Percentiles rank a stretch among this genome's conserved stretches.
Evolutionary conservation across 2,888 invertebrate genomes (phyloP).

Genomic region (Orgyia antiqua): DNA sequence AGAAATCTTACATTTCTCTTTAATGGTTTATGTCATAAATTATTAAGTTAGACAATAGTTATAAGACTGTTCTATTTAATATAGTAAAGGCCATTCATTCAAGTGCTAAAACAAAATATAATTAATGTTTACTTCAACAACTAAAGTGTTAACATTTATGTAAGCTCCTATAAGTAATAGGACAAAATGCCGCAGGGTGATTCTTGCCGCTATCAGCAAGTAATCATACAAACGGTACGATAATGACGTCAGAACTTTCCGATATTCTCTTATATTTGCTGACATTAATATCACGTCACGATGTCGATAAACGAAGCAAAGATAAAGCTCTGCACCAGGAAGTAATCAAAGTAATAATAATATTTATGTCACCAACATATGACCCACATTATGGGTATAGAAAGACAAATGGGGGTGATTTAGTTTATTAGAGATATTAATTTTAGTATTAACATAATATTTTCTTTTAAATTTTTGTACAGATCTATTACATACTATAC

Average conservation of each 20-base stretch:
- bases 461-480: too few species aligned
- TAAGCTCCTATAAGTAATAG: slow-evolving; percentile 50
- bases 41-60: too few species aligned
- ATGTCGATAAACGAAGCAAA: slow-evolving; percentile 23
- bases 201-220: slow-evolving; percentile 43
- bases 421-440: neutral
- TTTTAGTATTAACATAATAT: slow-evolving; percentile 2
- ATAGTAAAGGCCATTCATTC: too few species aligned
- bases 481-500: too few species aligned
- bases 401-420: neutral
- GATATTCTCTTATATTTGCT: slow-evolving; percentile 40
- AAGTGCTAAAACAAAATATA: too few species aligned
- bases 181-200: too few species aligned
- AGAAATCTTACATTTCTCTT: too few species aligned
- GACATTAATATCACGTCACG: slow-evolving; percentile 38
- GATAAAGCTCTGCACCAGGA: too few species aligned
- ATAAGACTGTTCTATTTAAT: too few species aligned
- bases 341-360: slow-evolving; percentile 33
- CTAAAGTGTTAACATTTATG: slow-evolving; percentile 53
- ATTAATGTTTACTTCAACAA: too few species aligned
- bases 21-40: too few species aligned
- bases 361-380: slow-evolving; percentile 24
- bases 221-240: slow-evolving; percentile 54
- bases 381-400: slow-evolving; percentile 17
- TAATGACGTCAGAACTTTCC: slow-evolving; percentile 46